Percentiles rank a stretch among this genome's conserved stretches.
phyloP scores from a whole-genome alignment of 2,797 vertebrate species.

The Monodelphis domestica region DNA sequence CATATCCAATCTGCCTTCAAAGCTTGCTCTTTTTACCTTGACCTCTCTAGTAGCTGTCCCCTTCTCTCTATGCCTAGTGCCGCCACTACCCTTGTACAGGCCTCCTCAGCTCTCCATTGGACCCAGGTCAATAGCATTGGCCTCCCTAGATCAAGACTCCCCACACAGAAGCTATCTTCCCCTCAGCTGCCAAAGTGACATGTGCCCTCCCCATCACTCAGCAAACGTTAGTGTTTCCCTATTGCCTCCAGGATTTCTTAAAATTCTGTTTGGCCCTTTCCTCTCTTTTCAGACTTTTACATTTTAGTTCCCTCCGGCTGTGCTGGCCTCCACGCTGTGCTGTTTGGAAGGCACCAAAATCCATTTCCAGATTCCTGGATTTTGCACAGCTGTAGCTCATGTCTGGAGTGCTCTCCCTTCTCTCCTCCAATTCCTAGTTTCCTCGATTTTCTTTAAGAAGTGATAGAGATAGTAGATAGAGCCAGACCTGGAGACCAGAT shows the following conservation, averaged over 20 bases:
- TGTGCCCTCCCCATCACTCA: neutral
- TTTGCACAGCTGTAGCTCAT: neutral
- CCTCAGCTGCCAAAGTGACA: too few species aligned
- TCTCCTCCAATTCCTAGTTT: neutral
- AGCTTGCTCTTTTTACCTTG: neutral
- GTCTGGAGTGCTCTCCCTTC: neutral
- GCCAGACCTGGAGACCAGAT: too few species aligned
- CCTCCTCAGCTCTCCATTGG: neutral
- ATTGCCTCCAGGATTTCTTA: neutral
- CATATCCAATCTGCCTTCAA: neutral
- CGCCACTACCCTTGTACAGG: too few species aligned
- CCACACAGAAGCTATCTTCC: neutral
- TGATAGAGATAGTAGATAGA: too few species aligned
- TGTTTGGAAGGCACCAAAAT: neutral
- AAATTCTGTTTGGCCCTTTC: neutral
- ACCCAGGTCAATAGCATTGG: neutral
- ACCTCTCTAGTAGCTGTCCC: neutral
- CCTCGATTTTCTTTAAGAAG: neutral
- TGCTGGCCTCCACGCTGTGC: too few species aligned
- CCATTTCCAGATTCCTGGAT: neutral
- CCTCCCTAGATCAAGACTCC: too few species aligned
- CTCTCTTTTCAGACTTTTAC: too few species aligned
- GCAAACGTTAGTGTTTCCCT: neutral
- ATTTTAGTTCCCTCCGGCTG: too few species aligned
- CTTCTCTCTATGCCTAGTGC: neutral